Conservation (phyloP, 2,888 invertebrate genomes). For the Dicyrtoma fusca region DNA sequence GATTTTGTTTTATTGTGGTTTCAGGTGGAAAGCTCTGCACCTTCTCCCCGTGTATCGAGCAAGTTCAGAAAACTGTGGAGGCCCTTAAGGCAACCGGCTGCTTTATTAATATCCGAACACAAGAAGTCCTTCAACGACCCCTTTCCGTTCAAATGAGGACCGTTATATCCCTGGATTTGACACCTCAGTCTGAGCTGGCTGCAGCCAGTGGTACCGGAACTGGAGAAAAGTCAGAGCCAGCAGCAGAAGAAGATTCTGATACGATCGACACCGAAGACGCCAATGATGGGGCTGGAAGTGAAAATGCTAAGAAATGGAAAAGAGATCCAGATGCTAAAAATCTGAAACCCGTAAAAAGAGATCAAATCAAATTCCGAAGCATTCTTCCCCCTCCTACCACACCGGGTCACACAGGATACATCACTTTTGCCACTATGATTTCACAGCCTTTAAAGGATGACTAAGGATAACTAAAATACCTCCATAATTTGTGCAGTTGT, state of each 20-base stretch:
- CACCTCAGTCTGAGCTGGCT: constrained; percentile 21
- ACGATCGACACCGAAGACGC: constrained; percentile 5
- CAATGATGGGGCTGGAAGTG: not conserved
- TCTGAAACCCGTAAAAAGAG: constrained; percentile 50
- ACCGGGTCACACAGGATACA: constrained; percentile 94
- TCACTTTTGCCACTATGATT: constrained; percentile 80
- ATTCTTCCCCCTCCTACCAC: constrained; percentile 72
- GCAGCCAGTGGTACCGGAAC: not conserved
- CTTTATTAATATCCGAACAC: constrained; percentile 81
- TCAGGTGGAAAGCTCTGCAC: constrained; percentile 22
- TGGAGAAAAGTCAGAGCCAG: too few relatives aligned
- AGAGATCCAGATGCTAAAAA: constrained; percentile 1
- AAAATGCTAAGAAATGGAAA: not conserved
- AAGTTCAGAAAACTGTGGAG: constrained; percentile 87
- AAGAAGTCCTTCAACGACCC: constrained; percentile 84
- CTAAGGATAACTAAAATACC: too few relatives aligned
- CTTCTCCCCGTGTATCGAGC: constrained; percentile 92
- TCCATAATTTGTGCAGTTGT: not conserved
- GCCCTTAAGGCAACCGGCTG: constrained; percentile 70
- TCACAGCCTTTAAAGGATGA: constrained; percentile 1
- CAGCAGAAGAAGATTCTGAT: not conserved
- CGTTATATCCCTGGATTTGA: constrained; percentile 50
- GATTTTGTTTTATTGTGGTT: not conserved
- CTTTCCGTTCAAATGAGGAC: constrained; percentile 71
- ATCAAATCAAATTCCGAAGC: constrained; percentile 65